Evolutionary conservation across 1,140 invertebrate species (phyloP).

Genomic region (Cydia amplana): DNA sequence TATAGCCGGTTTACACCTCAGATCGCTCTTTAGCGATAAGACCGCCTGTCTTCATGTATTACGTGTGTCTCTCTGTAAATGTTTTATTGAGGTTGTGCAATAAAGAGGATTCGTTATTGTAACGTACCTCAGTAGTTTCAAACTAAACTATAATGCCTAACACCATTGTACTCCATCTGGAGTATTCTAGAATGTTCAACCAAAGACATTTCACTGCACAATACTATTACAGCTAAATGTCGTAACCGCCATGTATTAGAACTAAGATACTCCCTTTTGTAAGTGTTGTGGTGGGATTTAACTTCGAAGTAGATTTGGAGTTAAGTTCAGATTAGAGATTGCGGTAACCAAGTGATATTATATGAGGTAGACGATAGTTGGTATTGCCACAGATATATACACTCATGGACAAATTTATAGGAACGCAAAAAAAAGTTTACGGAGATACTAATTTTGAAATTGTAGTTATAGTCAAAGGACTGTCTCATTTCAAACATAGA

Average conservation of each 20-base stretch:
- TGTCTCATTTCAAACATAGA: too few species aligned
- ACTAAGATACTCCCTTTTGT: neutral
- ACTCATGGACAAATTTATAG: too few species aligned
- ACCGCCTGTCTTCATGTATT: too few species aligned
- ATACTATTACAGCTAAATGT: neutral
- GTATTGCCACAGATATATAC: too few species aligned
- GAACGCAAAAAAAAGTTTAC: too few species aligned
- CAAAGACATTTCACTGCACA: neutral
- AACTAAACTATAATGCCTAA: constrained; percentile 3
- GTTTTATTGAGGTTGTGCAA: too few species aligned
- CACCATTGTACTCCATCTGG: neutral
- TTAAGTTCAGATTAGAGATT: neutral
- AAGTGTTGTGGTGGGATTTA: neutral
- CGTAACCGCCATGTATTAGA: neutral
- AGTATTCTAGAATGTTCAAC: constrained; percentile 7
- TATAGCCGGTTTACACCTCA: too few species aligned
- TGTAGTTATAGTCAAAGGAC: too few species aligned
- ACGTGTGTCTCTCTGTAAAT: too few species aligned
- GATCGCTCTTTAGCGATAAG: too few species aligned
- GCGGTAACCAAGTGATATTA: neutral
- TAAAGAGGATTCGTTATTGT: too few species aligned
- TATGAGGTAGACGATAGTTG: neutral
- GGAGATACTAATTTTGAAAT: too few species aligned
- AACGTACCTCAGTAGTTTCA: neutral
- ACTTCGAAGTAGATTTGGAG: neutral